A percentile compares a stretch with the other conserved stretches of the same genome.
Conservation (phyloP, 53 echinoderm and acorn worm genomes). For the Crossaster papposus region DNA sequence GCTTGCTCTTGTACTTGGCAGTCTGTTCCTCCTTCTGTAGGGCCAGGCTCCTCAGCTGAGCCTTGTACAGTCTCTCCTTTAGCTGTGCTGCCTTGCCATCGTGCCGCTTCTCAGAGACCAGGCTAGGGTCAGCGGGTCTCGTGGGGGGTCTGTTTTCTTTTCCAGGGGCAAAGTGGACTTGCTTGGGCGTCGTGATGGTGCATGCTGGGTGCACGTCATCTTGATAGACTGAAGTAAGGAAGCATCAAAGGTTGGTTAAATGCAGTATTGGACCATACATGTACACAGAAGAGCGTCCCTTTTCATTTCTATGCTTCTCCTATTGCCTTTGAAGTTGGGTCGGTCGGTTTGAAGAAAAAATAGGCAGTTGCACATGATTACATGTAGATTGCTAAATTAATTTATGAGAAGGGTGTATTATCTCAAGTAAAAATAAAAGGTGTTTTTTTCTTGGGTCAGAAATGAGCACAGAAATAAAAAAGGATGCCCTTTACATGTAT, state of each 20-base stretch:
- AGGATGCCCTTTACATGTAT: no score
- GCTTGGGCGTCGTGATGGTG: constrained; percentile 43
- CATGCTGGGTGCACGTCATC: constrained; percentile 76
- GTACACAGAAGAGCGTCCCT: no score
- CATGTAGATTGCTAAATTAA: no score
- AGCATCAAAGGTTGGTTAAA: background rate
- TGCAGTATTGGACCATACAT: no score
- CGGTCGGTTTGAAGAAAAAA: no score
- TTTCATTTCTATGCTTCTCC: no score
- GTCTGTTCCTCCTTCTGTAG: constrained; percentile 77
- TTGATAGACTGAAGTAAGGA: constrained; percentile 61
- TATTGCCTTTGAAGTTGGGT: no score
- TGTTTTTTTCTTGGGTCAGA: no score
- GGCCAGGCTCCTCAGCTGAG: constrained; percentile 83
- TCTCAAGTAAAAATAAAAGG: no score
- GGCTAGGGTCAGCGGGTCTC: constrained; percentile 18
- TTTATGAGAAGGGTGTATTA: no score
- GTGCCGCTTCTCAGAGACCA: background rate
- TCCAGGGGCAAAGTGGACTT: constrained; percentile 81
- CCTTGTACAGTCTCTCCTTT: constrained; percentile 88
- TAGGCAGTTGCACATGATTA: no score
- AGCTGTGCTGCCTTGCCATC: constrained; percentile 66
- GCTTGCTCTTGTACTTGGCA: constrained; percentile 88
- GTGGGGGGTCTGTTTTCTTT: constrained; percentile 78
- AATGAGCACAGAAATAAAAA: no score